A percentile compares a stretch with the other conserved stretches of the same genome.
Evolutionary conservation across 2,888 invertebrate species (phyloP).

Genomic region (Laspeyria flexula): DNA sequence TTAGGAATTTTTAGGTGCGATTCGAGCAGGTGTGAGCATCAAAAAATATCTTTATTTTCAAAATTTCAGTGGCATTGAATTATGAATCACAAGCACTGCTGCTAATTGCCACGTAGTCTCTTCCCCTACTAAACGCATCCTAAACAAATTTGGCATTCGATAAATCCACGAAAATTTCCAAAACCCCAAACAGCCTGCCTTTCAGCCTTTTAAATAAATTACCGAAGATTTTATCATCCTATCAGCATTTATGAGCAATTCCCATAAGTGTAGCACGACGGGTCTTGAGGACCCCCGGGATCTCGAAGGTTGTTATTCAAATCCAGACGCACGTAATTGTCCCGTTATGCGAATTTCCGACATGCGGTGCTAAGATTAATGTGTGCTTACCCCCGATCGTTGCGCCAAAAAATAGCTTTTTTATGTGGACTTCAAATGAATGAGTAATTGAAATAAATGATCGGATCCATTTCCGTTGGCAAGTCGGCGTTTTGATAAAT

Average conservation of each 20-base stretch:
- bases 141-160: no score
- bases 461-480: slow-evolving; percentile 19
- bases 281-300: background rate
- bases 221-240: slow-evolving; percentile 46
- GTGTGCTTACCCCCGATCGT: slow-evolving; percentile 38
- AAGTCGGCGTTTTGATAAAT: slow-evolving; percentile 45
- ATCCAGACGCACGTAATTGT: slow-evolving; percentile 46
- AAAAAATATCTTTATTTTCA: no score
- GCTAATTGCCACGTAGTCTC: no score
- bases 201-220: slow-evolving; percentile 57
- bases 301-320: slow-evolving; percentile 35
- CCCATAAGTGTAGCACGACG: slow-evolving; percentile 7
- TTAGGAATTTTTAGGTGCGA: no score
- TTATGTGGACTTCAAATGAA: slow-evolving; percentile 39
- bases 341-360: slow-evolving; percentile 47
- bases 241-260: slow-evolving; percentile 45
- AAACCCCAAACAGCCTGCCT: no score
- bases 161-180: no score
- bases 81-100: no score
- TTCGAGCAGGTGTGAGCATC: no score
- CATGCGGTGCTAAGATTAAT: slow-evolving; percentile 51
- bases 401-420: slow-evolving; percentile 36
- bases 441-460: slow-evolving; percentile 53
- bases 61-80: no score
- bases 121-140: no score